phyloP scores from a whole-genome alignment of 1,140 invertebrate species.

The Drosophila simulans region DNA sequence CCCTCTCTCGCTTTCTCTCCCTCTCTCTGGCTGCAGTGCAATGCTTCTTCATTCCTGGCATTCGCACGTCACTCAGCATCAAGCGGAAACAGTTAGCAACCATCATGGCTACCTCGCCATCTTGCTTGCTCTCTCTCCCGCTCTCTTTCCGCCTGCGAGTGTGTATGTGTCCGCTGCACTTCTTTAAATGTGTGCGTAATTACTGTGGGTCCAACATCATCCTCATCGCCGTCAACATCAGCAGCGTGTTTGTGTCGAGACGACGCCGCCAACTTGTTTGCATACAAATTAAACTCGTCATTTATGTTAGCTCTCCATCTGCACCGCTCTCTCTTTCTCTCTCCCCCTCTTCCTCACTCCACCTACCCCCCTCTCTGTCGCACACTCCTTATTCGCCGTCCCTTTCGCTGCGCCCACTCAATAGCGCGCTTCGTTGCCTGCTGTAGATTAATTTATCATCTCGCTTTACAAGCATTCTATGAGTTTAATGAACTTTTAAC shows the following conservation, averaged over 20 bases:
- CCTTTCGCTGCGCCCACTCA: slow-evolving; percentile 63
- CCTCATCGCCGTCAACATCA: slow-evolving; percentile 50
- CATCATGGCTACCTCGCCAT: slow-evolving; percentile 55
- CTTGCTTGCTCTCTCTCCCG: slow-evolving; percentile 24
- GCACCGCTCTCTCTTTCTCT: neutral
- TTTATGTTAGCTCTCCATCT: slow-evolving; percentile 66
- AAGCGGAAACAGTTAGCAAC: slow-evolving; percentile 78
- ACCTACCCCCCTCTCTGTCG: neutral
- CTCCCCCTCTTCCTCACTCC: slow-evolving; percentile 11
- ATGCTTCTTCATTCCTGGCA: slow-evolving; percentile 74
- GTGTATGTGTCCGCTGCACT: slow-evolving; percentile 34
- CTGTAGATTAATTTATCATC: slow-evolving; percentile 83
- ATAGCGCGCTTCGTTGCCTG: slow-evolving; percentile 75
- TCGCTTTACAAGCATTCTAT: slow-evolving; percentile 82
- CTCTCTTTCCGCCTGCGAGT: slow-evolving; percentile 1
- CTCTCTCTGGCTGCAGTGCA: slow-evolving; percentile 20
- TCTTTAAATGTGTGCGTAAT: slow-evolving; percentile 62
- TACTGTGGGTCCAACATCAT: slow-evolving; percentile 76
- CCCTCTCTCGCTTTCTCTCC: neutral
- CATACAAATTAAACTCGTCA: slow-evolving; percentile 83
- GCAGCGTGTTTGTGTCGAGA: slow-evolving; percentile 67
- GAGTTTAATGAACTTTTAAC: slow-evolving; percentile 83
- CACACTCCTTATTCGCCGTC: slow-evolving; percentile 14
- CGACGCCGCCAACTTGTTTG: slow-evolving; percentile 80
- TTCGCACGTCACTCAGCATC: slow-evolving; percentile 73